Conservation (phyloP, 2,888 invertebrate genomes). For the Caenorhabditis panamensis region DNA sequence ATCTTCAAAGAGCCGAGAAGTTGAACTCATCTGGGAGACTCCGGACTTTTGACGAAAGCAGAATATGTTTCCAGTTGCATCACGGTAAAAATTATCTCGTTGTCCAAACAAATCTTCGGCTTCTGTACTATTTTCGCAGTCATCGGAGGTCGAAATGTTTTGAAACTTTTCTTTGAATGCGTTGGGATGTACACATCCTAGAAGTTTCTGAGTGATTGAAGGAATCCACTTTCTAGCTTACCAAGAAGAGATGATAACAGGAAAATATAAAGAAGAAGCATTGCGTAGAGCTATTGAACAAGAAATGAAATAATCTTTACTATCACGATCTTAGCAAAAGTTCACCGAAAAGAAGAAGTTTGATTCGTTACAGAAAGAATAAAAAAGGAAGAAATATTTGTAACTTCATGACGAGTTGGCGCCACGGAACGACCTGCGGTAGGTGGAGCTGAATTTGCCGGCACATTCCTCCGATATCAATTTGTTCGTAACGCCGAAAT, state of each 20-base stretch:
- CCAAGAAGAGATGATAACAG: slow-evolving; percentile 5
- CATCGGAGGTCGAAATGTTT: slow-evolving; percentile 21
- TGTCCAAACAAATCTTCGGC: slow-evolving; percentile 27
- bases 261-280: not conserved
- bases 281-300: no score
- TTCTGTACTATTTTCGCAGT: slow-evolving; percentile 23
- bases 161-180: slow-evolving; percentile 22
- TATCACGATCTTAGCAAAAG: slow-evolving; percentile 6
- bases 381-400: not conserved
- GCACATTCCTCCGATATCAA: slow-evolving; percentile 35
- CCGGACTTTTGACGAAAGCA: slow-evolving; percentile 34
- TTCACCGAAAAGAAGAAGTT: not conserved
- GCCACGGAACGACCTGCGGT: slow-evolving; percentile 36
- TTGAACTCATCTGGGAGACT: slow-evolving; percentile 32
- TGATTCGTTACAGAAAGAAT: not conserved
- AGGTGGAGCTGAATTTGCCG: slow-evolving; percentile 35
- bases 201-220: not conserved
- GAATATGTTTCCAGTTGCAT: slow-evolving; percentile 36
- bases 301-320: no score
- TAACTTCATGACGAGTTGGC: slow-evolving; percentile 26
- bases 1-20: slow-evolving; percentile 49
- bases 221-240: not conserved
- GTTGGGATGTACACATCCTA: not conserved
- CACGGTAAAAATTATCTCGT: slow-evolving; percentile 8
- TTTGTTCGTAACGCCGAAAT: slow-evolving; percentile 56